A percentile compares a stretch with the other conserved stretches of the same genome.
Evolutionary conservation across 35 echinoderm and acorn worm genomes (phyloP).

Genomic region (Amphiura filiformis): DNA sequence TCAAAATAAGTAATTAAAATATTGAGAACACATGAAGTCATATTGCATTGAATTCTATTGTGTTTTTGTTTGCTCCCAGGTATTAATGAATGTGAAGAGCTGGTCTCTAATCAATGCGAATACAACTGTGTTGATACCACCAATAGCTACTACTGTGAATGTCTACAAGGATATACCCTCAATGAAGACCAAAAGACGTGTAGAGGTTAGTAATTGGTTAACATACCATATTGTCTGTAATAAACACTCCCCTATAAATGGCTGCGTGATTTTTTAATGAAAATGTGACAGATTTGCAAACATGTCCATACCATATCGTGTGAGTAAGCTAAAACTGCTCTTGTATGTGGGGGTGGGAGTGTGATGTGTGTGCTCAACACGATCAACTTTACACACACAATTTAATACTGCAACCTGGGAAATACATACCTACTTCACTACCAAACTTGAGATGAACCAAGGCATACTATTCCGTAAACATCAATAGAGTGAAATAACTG

Average conservation of each 20-base stretch:
- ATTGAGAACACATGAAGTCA: neutral
- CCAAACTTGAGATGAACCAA: too few relatives aligned
- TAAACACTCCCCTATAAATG: too few relatives aligned
- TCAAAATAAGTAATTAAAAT: too few relatives aligned
- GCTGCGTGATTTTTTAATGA: neutral
- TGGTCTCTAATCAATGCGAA: slow-evolving; percentile 51
- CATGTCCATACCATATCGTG: neutral
- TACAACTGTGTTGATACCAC: slow-evolving; percentile 62
- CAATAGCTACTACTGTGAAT: slow-evolving; percentile 65
- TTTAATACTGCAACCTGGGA: too few relatives aligned
- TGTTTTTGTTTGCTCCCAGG: slow-evolving; percentile 26
- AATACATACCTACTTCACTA: too few relatives aligned
- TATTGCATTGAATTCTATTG: neutral
- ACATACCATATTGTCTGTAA: too few relatives aligned
- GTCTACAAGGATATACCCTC: slow-evolving; percentile 48
- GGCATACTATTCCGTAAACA: too few relatives aligned
- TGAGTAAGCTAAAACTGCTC: slow-evolving; percentile 44
- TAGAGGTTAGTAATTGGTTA: slow-evolving; percentile 49
- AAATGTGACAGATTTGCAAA: neutral
- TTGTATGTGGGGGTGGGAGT: slow-evolving; percentile 66
- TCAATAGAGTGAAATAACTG: too few relatives aligned
- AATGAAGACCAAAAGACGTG: slow-evolving; percentile 53
- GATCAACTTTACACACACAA: too few relatives aligned
- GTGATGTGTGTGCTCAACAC: too few relatives aligned
- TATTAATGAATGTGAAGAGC: slow-evolving; percentile 63